Evolutionary conservation across 1,140 invertebrate species (phyloP), one percentile per base, ranked within the genome.

Genomic region (Branchinecta lynchi): DNA sequence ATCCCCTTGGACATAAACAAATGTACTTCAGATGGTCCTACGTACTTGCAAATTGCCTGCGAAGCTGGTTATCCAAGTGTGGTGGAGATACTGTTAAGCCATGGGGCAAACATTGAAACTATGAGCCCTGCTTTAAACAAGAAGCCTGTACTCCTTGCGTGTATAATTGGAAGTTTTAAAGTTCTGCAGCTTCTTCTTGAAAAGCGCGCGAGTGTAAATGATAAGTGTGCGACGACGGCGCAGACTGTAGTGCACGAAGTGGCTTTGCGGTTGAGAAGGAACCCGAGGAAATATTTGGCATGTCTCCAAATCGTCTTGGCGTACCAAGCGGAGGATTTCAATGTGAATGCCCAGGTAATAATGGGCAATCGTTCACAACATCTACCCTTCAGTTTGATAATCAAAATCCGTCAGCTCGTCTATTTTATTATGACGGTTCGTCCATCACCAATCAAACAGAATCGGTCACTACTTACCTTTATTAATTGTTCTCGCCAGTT

Each of bases 151-250:
- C 17, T 60, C 17, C 17, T 60, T 12, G 51, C 51, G 17, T 60
- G 51, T 60, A 60, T 60, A 60, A 20, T 20, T 75, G 86, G 86
- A 44, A 84, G 83, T 73, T 76, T 78, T 73, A 79, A 81, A 74
- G 85, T 88, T 21, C 76, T 89, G 10, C 77, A 84, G 74, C 73
- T 81, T 68, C 79, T 88, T 43, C 73, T 86, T 12, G 51, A 60
- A 60, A 60, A 60, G 12, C 51, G 51, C 17, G 51, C 51, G 6
- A 60, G 51, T 20, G 6, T 20, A 3, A 60, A 12, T 60, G 51
- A 60, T 60, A 60, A 20, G 17, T 60, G 51, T 60, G 12, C 51
- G 17, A 20, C 12, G 12, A 60, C 65, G 20, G 67, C 71, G 45
- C 71, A 73, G 66, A 81, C 81, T 3, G 77, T 84, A 7, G 72